Percentiles rank a stretch among this genome's conserved stretches.
These are phyloP conservation scores for Magallana gigas DNA, from an alignment of 1,140 invertebrate genomes.

Conservation along the genomic window DNA sequence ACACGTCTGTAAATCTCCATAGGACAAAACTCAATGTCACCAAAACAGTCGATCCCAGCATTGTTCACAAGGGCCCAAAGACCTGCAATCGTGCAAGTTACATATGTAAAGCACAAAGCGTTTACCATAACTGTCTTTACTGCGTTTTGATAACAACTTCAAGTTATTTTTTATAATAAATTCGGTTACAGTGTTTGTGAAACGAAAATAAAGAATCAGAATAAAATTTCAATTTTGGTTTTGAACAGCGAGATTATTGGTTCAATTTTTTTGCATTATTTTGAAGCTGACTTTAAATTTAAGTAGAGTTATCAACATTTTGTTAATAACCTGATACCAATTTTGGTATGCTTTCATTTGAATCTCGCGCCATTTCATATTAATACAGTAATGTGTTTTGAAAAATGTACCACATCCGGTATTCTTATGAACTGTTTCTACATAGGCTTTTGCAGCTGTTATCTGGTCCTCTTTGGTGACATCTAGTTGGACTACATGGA, in stretches of 20 bases:
- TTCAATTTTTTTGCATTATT: no score
- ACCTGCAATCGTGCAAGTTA: conserved; percentile 47
- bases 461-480: conserved; percentile 58
- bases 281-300: no score
- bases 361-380: background rate
- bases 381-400: background rate
- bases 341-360: background rate
- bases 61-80: conserved; percentile 74
- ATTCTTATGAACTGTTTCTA: background rate
- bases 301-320: no score
- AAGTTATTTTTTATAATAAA: no score
- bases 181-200: no score
- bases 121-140: no score
- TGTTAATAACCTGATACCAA: no score
- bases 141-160: no score
- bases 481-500: conserved; percentile 68
- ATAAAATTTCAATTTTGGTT: no score
- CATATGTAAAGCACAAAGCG: no score
- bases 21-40: conserved; percentile 91
- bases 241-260: no score
- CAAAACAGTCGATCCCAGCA: conserved; percentile 92
- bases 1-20: conserved; percentile 79
- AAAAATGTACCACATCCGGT: background rate
- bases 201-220: no score
- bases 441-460: background rate